Conservation (phyloP, 2,113 vertebrate species). For the Tachycineta bicolor region DNA sequence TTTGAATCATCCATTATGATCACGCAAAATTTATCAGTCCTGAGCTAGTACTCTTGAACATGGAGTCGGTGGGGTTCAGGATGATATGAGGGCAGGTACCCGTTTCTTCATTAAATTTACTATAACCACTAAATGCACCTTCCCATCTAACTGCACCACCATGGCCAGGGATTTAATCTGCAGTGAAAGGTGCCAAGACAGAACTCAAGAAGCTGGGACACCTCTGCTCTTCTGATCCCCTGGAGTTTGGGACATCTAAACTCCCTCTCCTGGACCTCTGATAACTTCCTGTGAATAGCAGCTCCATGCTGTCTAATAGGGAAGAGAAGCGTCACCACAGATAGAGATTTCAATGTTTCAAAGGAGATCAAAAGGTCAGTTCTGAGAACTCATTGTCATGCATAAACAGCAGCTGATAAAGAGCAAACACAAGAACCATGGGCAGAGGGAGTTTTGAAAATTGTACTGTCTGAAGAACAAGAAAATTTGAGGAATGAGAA, state of each 20-base stretch:
- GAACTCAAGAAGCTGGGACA: not conserved
- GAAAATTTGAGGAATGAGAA: constrained; percentile 31
- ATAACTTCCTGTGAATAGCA: not conserved
- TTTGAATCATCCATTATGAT: not conserved
- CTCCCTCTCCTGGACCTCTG: not conserved
- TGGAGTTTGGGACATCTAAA: not conserved
- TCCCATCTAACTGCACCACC: not conserved
- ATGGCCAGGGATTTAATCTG: not conserved
- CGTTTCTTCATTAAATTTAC: not conserved
- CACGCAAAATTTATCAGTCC: not conserved
- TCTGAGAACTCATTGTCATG: not conserved
- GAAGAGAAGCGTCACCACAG: not conserved
- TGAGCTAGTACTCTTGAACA: not conserved
- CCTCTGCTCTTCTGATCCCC: not conserved
- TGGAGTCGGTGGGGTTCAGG: not conserved
- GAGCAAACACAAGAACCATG: not conserved
- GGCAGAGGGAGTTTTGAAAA: not conserved
- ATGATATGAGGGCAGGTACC: not conserved
- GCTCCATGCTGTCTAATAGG: not conserved
- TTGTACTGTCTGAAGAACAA: not conserved
- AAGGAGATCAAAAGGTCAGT: not conserved
- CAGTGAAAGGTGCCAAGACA: not conserved
- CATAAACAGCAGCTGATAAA: not conserved
- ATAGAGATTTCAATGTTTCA: not conserved
- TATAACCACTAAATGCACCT: not conserved